Conservation (phyloP, 2,888 invertebrate species). For the Lepidochitona cinerea region DNA sequence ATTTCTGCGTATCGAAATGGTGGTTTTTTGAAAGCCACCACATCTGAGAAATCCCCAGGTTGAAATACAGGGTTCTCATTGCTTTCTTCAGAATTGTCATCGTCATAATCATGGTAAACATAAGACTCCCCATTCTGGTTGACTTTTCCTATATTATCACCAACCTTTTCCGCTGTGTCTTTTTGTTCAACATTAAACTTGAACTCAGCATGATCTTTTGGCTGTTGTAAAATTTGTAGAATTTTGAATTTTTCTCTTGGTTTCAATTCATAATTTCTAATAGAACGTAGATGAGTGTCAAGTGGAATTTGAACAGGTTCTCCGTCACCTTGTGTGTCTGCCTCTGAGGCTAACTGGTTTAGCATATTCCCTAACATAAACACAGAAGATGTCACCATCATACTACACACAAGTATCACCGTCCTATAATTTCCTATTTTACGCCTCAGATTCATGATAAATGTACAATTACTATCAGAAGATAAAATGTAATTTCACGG, state of each 20-base stretch:
- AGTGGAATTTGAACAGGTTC: neutral
- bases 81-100: neutral
- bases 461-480: too few relatives aligned
- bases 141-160: neutral
- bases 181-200: neutral
- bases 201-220: neutral
- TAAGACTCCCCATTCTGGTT: neutral
- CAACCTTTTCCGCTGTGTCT: neutral
- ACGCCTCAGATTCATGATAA: too few relatives aligned
- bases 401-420: too few relatives aligned
- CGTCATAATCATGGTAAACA: neutral
- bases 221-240: neutral
- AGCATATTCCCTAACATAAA: neutral
- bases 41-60: neutral
- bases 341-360: neutral
- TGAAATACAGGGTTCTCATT: constrained; percentile 4
- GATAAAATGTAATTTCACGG: too few relatives aligned
- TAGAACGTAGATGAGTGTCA: neutral
- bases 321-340: neutral
- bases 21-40: neutral
- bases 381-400: neutral
- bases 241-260: constrained; percentile 3
- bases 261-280: neutral
- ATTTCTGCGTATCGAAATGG: neutral
- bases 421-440: too few relatives aligned